phyloP scores from a whole-genome alignment of 2,888 invertebrate species.

The Diarsia dahlii region DNA sequence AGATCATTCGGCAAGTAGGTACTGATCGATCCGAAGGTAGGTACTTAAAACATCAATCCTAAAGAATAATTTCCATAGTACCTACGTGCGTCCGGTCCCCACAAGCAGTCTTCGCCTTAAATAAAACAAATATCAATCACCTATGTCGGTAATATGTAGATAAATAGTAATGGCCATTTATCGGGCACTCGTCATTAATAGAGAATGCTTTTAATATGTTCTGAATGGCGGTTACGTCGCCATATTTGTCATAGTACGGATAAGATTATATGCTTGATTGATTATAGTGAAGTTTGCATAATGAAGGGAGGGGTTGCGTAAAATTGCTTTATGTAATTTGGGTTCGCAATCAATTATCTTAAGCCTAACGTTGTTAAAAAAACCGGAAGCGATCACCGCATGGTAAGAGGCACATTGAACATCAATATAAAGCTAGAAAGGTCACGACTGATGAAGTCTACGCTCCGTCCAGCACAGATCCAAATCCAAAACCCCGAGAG shows the following conservation, averaged over 20 bases:
- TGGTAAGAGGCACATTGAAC: too few species aligned
- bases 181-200: conserved; percentile 75
- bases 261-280: conserved; percentile 68
- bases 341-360: conserved; percentile 35
- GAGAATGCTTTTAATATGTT: conserved; percentile 67
- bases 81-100: too few species aligned
- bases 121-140: conserved; percentile 69
- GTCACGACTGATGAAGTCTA: too few species aligned
- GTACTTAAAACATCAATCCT: too few species aligned
- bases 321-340: conserved; percentile 56
- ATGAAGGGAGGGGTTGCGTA: conserved; percentile 55
- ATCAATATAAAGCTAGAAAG: too few species aligned
- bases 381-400: too few species aligned
- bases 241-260: conserved; percentile 66
- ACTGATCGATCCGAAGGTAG: too few species aligned
- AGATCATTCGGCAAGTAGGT: too few species aligned
- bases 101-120: conserved; percentile 50
- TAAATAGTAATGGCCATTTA: conserved; percentile 76
- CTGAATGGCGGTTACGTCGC: conserved; percentile 59
- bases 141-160: conserved; percentile 61
- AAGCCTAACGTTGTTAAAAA: conserved; percentile 12
- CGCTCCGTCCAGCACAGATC: too few species aligned
- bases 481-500: too few species aligned
- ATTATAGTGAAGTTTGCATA: conserved; percentile 62
- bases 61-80: too few species aligned